These are phyloP conservation scores for Atethmia centrago DNA, from an alignment of 2,888 invertebrate species.

Conservation along the genomic window DNA sequence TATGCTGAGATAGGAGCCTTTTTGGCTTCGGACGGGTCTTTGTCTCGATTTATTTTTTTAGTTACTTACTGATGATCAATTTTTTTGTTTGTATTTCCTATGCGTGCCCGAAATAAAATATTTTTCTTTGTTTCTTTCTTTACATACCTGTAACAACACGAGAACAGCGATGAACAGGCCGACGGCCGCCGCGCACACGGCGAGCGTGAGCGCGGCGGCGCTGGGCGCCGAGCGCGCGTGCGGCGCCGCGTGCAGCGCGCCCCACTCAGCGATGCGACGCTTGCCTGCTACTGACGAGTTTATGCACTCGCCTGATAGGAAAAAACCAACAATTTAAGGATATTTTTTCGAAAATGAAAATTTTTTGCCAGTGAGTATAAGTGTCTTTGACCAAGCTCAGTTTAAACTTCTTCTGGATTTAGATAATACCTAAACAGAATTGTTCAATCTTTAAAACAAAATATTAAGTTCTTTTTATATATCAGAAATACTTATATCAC, in stretches of 20 bases:
- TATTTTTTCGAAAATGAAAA: no score
- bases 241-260: conserved; percentile 81
- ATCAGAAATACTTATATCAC: background rate
- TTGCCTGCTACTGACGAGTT: conserved; percentile 94
- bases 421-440: background rate
- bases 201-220: conserved; percentile 80
- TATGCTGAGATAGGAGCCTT: background rate
- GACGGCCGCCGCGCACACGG: conserved; percentile 93
- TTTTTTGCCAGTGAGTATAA: no score
- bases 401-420: no score
- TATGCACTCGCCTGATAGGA: conserved; percentile 92
- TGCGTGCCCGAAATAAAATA: background rate
- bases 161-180: conserved; percentile 93
- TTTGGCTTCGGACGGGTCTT: background rate
- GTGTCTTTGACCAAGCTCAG: background rate
- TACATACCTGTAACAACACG: conserved; percentile 93
- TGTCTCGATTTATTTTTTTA: background rate
- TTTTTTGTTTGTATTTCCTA: background rate
- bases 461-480: background rate
- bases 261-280: conserved; percentile 92
- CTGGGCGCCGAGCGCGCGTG: conserved; percentile 84
- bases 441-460: background rate
- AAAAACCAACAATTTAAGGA: no score
- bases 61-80: background rate
- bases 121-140: background rate